Conservation (phyloP, 1,140 invertebrate species). For the Ostrea edulis region DNA sequence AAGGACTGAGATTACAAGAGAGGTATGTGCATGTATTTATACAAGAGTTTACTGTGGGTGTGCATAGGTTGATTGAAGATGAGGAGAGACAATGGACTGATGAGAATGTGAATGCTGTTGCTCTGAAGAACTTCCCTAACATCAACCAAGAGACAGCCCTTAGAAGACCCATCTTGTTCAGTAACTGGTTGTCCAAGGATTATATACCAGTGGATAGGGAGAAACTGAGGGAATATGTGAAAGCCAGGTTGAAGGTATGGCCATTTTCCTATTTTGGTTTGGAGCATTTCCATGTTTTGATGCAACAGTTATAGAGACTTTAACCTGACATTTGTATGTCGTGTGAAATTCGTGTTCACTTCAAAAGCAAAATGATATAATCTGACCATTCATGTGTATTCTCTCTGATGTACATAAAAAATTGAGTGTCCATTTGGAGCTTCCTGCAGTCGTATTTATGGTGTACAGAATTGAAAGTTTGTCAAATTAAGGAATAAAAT, state of each 20-base stretch:
- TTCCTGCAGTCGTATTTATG: too few relatives aligned
- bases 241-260: slow-evolving; percentile 93
- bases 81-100: slow-evolving; percentile 98
- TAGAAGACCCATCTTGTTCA: slow-evolving; percentile 95
- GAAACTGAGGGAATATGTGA: slow-evolving; percentile 96
- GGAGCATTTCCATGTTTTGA: too few relatives aligned
- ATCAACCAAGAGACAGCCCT: slow-evolving; percentile 93
- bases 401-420: too few relatives aligned
- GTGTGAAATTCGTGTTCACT: too few relatives aligned
- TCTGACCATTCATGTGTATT: too few relatives aligned
- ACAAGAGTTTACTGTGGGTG: background rate
- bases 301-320: background rate
- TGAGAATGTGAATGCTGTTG: slow-evolving; percentile 97
- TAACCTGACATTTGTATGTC: too few relatives aligned
- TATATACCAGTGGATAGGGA: slow-evolving; percentile 98
- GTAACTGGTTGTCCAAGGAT: slow-evolving; percentile 99
- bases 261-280: slow-evolving; percentile 45
- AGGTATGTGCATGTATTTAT: background rate
- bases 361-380: too few relatives aligned
- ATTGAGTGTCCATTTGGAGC: too few relatives aligned
- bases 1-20: too few relatives aligned
- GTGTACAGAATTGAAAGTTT: too few relatives aligned
- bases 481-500: background rate
- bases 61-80: slow-evolving; percentile 93
- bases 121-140: slow-evolving; percentile 96